Evolutionary conservation across 2,113 vertebrate species (phyloP).

Genomic region (Upupa epops): DNA sequence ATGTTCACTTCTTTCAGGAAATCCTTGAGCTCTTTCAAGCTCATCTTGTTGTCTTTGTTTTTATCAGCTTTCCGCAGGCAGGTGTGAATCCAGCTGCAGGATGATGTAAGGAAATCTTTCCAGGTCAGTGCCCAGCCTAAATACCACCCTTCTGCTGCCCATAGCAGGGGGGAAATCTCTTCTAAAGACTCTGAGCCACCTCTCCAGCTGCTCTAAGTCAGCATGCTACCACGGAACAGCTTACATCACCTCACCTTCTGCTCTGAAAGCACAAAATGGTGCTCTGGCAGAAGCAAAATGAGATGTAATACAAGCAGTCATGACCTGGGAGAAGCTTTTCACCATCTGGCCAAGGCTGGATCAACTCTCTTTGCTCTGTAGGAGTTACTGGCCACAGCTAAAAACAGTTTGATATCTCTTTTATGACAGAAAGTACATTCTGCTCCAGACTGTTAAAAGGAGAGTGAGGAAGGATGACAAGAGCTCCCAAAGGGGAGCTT

Average conservation of each 20-base stretch:
- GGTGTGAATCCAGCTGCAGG: conserved; percentile 89
- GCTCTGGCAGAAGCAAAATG: background rate
- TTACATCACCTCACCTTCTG: conserved; percentile 16
- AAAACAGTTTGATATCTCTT: conserved; percentile 16
- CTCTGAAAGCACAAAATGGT: background rate
- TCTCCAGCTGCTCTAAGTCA: background rate
- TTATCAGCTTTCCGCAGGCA: conserved; percentile 94
- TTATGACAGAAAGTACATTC: conserved; percentile 7
- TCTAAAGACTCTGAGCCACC: background rate
- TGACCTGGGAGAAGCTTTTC: background rate
- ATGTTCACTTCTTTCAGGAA: conserved; percentile 93
- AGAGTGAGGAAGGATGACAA: background rate
- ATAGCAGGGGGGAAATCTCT: background rate
- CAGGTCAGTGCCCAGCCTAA: background rate
- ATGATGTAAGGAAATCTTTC: conserved; percentile 79
- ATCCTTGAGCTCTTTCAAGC: conserved; percentile 89
- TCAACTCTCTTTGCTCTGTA: background rate
- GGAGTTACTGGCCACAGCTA: background rate
- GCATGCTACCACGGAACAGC: background rate
- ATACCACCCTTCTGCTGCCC: background rate
- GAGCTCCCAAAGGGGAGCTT: background rate
- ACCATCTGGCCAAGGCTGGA: conserved; percentile 22
- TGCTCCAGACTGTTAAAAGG: background rate
- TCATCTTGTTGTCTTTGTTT: conserved; percentile 94
- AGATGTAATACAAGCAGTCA: rapidly evolving